A percentile compares a stretch with the other conserved stretches of the same genome.
Evolutionary conservation across 2,797 vertebrate species (phyloP).

Genomic region (Peromyscus aztecus): DNA sequence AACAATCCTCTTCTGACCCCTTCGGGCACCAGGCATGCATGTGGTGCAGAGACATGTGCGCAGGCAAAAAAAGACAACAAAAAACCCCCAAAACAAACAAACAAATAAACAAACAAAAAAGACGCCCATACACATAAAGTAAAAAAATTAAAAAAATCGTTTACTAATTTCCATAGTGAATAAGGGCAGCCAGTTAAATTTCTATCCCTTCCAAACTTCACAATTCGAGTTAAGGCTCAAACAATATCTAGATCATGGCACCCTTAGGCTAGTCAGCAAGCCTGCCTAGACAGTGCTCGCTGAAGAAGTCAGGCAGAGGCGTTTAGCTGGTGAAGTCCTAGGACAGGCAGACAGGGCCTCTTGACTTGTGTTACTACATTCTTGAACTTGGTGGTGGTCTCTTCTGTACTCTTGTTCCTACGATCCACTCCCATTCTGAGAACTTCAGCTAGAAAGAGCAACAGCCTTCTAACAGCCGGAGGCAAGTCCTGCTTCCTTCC

Average conservation of each 20-base stretch:
- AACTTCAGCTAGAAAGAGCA: not conserved
- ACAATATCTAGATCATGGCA: not conserved
- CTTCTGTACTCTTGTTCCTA: not conserved
- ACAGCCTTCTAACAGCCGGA: not conserved
- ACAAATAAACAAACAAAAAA: too few species aligned
- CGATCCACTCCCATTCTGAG: not conserved
- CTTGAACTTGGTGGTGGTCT: not conserved
- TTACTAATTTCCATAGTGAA: not conserved
- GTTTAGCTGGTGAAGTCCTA: not conserved
- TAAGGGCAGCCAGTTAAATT: not conserved
- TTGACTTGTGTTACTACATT: not conserved
- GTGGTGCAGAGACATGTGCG: not conserved
- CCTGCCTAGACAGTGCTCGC: not conserved
- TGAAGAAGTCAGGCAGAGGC: not conserved
- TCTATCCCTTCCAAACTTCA: not conserved
- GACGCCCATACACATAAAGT: not conserved
- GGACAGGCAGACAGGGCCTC: not conserved
- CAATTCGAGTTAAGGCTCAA: not conserved
- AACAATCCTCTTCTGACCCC: not conserved
- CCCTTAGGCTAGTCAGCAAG: too few species aligned
- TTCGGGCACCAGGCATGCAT: too few species aligned
- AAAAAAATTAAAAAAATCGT: not conserved
- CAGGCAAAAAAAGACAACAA: not conserved
- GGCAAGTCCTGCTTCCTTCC: not conserved
- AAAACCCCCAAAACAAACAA: too few species aligned